phyloP scores from a whole-genome alignment of 1,140 invertebrate species.

The Pygmarrhopalites habei region DNA sequence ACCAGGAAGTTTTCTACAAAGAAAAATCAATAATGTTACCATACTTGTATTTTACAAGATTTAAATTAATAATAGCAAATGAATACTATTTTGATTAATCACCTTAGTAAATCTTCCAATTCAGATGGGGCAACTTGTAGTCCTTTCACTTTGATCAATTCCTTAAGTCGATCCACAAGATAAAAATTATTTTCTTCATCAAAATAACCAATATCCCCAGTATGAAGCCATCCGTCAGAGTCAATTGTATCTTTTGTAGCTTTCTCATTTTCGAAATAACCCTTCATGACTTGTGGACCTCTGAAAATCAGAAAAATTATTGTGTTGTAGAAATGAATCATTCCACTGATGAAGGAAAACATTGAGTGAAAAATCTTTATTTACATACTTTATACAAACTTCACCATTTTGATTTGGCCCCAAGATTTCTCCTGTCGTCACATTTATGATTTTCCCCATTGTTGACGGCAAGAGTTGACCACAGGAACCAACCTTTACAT shows the following conservation, averaged over 20 bases:
- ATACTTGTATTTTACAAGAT: too few relatives aligned
- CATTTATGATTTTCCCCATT: constrained; percentile 43
- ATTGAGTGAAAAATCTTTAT: constrained; percentile 51
- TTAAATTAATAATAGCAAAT: too few relatives aligned
- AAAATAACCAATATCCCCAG: constrained; percentile 58
- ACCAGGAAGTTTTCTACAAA: constrained; percentile 47
- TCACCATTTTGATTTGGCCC: constrained; percentile 47
- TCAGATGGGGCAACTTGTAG: constrained; percentile 56
- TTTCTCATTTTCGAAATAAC: constrained; percentile 42
- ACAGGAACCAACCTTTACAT: constrained; percentile 25
- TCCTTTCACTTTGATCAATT: constrained; percentile 83
- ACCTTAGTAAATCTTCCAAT: constrained; percentile 50
- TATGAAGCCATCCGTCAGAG: constrained; percentile 57
- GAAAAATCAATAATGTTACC: too few relatives aligned
- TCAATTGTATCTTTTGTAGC: constrained; percentile 73
- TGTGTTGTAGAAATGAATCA: constrained; percentile 64
- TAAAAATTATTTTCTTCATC: constrained; percentile 58
- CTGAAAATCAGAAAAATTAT: constrained; percentile 44
- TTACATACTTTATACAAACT: constrained; percentile 45
- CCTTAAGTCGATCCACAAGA: constrained; percentile 76
- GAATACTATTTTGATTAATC: too few relatives aligned
- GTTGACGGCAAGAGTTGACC: constrained; percentile 35
- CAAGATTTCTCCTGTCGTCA: constrained; percentile 42
- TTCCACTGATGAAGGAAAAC: constrained; percentile 65
- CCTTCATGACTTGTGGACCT: constrained; percentile 48